phyloP scores from a whole-genome alignment of 2,888 invertebrate species.

The Ametastegia equiseti region DNA sequence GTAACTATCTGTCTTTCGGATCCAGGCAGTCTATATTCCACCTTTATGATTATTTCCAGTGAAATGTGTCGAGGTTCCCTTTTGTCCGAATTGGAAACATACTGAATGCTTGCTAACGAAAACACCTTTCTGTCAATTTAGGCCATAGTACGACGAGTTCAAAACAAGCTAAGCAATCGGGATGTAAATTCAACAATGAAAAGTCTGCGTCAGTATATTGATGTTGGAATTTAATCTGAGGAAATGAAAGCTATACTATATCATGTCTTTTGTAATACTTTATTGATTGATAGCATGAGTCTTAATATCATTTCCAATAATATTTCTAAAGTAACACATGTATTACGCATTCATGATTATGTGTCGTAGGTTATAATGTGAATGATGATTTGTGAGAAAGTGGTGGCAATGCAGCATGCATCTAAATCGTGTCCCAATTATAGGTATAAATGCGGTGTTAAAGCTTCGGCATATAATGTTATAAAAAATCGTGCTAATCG shows the following conservation, averaged over 20 bases:
- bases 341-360: constrained; percentile 6
- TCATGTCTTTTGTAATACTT: neutral
- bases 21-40: neutral
- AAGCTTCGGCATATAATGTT: neutral
- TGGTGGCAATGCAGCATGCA: constrained; percentile 30
- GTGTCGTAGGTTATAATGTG: neutral
- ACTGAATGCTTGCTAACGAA: neutral
- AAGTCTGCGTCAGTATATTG: too few species aligned
- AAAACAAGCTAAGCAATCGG: neutral
- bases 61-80: neutral
- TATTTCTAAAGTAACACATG: neutral
- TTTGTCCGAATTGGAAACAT: neutral
- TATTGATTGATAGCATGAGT: neutral
- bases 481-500: neutral
- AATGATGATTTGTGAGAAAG: neutral
- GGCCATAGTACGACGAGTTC: neutral
- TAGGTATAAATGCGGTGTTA: neutral
- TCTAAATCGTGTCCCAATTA: constrained; percentile 12
- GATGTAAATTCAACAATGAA: too few species aligned
- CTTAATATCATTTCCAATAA: neutral
- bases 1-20: neutral
- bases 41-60: neutral
- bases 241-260: neutral
- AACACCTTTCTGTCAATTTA: too few species aligned
- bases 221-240: neutral